Evolutionary conservation across 2,888 invertebrate genomes (phyloP), one percentile per base, ranked within the genome.

Genomic region (Drosophila neutralis): DNA sequence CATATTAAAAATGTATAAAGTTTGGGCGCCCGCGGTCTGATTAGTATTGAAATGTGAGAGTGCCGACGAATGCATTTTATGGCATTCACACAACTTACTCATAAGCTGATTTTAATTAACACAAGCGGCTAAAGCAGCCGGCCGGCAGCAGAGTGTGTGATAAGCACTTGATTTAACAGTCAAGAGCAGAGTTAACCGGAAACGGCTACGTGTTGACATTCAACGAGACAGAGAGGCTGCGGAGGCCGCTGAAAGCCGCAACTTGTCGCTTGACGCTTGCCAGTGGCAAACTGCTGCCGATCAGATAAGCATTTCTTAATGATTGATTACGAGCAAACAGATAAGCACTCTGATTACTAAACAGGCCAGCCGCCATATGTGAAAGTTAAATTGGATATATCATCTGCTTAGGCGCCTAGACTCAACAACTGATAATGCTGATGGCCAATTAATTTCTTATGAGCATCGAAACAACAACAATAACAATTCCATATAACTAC

Each of bases 1-100:
- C 72, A 65, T 82, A 86, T 85, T 89, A 82, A 84, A 87, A 82
- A 84, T 89, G 76, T 73, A 80, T 78, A 72, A 77, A 73, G 70
- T 69, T 77, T 76, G 68, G 73, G 49, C 54, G 64, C 66, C 65
- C 62, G 80, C 70, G 69, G 68, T 73, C 84, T 89, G 89, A 90
- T 85, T 90, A 89, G 89, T 80, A 87, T 73, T 80, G 87, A 83
- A 77, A 72, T 78, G n/a, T 29, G 24, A 53, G 66, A 78, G 60
- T 31, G 59, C 40, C 59, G 21, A 60, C 69, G 68, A 69, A 81
- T 86, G 87, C 87, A 78, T 80, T 83, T 85, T 83, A 89, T 80
- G 86, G 57, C 79, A 64, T 42, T 66, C 70, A 56, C 63, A 63
- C 83, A 80, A 65, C 75, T 80, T 80, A 73, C 73, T 69, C 59